phyloP scores from a whole-genome alignment of 2,888 invertebrate species.

The Drosophila nigritarsus region DNA sequence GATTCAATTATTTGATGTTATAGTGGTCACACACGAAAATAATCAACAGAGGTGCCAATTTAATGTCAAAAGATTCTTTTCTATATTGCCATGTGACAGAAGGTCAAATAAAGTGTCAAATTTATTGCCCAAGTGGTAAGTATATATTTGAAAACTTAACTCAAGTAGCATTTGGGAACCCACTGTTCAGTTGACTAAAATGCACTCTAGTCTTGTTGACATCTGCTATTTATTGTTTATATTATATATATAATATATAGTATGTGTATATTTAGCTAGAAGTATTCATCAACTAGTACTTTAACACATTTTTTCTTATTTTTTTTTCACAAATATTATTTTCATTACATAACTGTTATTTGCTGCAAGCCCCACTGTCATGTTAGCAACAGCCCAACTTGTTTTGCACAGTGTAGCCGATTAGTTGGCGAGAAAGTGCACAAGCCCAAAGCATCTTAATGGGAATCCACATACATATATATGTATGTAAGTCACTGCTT shows the following conservation, averaged over 20 bases:
- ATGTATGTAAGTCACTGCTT: constrained; percentile 1
- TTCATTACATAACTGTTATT: background rate
- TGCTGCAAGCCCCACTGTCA: background rate
- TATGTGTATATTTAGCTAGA: too few species aligned
- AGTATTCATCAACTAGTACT: background rate
- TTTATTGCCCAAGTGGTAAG: background rate
- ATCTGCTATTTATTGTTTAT: background rate
- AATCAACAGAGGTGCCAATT: constrained; percentile 19
- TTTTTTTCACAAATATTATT: background rate
- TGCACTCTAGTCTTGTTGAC: background rate
- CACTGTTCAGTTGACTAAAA: background rate
- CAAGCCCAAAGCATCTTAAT: constrained; percentile 1
- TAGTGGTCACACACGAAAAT: constrained; percentile 18
- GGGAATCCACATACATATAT: background rate
- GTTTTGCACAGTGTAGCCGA: constrained; percentile 2
- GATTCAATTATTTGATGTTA: constrained; percentile 48
- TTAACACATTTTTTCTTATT: background rate
- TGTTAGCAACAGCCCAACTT: background rate
- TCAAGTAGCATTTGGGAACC: background rate
- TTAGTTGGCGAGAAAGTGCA: constrained; percentile 8
- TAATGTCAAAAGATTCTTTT: constrained; percentile 4
- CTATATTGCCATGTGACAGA: constrained; percentile 26
- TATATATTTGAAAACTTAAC: background rate
- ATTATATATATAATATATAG: too few species aligned
- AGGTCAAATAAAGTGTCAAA: constrained; percentile 24